Base-by-base conservation (phyloP, 2,888 invertebrate genomes). In the Agrochola litura region DNA sequence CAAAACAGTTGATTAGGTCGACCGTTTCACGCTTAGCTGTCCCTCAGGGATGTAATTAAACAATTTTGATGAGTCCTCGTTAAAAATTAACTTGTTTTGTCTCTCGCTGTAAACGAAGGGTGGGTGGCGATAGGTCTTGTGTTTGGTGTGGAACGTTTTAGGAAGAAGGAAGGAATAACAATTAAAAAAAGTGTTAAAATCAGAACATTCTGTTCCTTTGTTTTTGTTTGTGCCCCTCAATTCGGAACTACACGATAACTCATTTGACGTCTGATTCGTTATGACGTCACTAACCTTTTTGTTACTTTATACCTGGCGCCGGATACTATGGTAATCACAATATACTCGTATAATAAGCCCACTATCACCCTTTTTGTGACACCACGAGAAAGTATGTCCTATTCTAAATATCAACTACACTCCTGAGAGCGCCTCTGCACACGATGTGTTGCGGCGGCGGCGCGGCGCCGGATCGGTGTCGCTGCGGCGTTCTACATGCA, bases 51-150 rank as follows among this genome's bases (percentile, higher is more conserved):
- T 90, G 94, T 92, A 95, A 94, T 95, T 94, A 95, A 95, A 93
- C 92, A 93, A 93, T 94, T 95, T 95, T 95, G 93, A 94, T 91
- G 94, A 92, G 91, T 85, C 81, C 92, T 93, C 95, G 93, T 94
- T 94, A 89, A 93, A 93, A 95, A 95, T 94, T 93, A 93, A 94
- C 91, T 93, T 92, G 92, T 91, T 92, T 94, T 92, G 94, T 93
- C 89, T 92, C 76, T 84, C 85, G 87, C 8, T 78, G 54, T 79
- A 79, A 85, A 82, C 60, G 37, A 16, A 70, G 78, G 76, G 75
- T 46, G 72, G 77, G 63, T 37, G 78, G 30, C 9, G 58, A 73
- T 67, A 71, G 77, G 73, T 83, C 49, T 86, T 83, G 83, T 81
- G 60, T 77, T 88, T 71, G 54, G 65, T 69, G 78, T 73, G 5